Base-by-base conservation (phyloP, 2,888 invertebrate species). In the Hyposoter didymator region DNA sequence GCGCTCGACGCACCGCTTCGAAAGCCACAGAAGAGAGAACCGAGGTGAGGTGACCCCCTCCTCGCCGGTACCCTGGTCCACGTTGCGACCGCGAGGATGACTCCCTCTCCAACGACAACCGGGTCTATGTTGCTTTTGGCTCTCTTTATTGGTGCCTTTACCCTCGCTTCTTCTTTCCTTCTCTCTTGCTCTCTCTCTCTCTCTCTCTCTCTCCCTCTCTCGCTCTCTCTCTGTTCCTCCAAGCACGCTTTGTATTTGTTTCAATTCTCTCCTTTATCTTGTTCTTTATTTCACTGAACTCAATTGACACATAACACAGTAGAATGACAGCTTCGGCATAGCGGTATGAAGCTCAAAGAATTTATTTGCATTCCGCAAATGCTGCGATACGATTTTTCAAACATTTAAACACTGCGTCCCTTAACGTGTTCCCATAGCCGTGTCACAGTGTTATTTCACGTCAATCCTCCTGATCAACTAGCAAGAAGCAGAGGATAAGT, bases 31-130 rank as follows among this genome's bases (percentile, higher is more conserved):
- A 82, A 84, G 78, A 83, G 85, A 84, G 76, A 78, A 87, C 86
- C 94, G 94, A 94, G 94, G 94, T 95, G 95, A 93, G 84, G 94
- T 94, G 94, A 95, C 95, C 94, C 95, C 87, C 94, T 95, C 94
- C 95, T 87, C 81, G 78, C 74, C 80, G 80, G 64, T 84, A 79
- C 74, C 74, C 81, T 82, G 76, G 82, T 84, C 82, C 85, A 86
- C 85, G 85, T 86, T 86, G 85, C 78, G 80, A 86, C 73, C 80
- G 85, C 85, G 85, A 86, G 73, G 74, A 86, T 81, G 81, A 82
- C 87, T 85, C 86, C 85, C 84, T 81, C 84, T 86, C 86, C 85
- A 76, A 59, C 86, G 78, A 69, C 84, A 85, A 81, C 79, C 75
- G 59, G 80, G 80, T 83, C 78, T 84, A 79, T 84, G 84, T 86